Base-by-base conservation (phyloP, 2,888 invertebrate genomes). In the Drosophila kuntzei region DNA sequence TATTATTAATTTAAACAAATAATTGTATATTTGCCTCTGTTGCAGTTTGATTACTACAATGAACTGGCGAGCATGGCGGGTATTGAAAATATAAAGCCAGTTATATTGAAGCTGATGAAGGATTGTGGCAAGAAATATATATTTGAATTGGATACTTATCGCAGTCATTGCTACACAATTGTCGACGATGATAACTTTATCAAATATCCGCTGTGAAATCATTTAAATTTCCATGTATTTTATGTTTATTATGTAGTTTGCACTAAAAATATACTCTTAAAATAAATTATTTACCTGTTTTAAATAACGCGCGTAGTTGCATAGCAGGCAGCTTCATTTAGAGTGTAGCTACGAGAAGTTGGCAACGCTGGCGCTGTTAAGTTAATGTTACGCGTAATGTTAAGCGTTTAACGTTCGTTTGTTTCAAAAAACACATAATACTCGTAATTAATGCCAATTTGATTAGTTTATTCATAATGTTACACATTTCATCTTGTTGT, bases 91-190 rank as follows among this genome's bases (percentile, higher is more conserved):
- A 93, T 97, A 3, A 95, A 95, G 0, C 93, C 94, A 0, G 96
- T 96, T 27, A 93, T 96, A 77, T 93, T 95, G 18, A 94, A 94
- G 74, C 92, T 97, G n/a, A 96, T 96, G 93, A 94, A 95, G 84
- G 94, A 95, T 86, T 94, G 95, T 89, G 94, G 94, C 70, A 93
- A 93, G 81, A 94, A 94, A 80, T 95, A 95, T 87, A 92, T 95
- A 25, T 93, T 94, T 77, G 93, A 95, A 76, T 91, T 95, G 63
- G 93, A 93, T 1, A 91, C 93, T 60, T 96, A 95, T 88, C 93
- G 95, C 58, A 92, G 94, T 60, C 94, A 95, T 76, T 90, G 93
- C 20, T 96, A 95, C 88, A 93, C 91, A 66, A 93, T 96, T 47
- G 65, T 96, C n/a, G 95, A 96, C 86, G 94, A 94, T 68, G 93